These are phyloP conservation scores for Pocillopora verrucosa DNA, from an alignment of 64 coral and sea anemone species.

Conservation along the genomic window DNA sequence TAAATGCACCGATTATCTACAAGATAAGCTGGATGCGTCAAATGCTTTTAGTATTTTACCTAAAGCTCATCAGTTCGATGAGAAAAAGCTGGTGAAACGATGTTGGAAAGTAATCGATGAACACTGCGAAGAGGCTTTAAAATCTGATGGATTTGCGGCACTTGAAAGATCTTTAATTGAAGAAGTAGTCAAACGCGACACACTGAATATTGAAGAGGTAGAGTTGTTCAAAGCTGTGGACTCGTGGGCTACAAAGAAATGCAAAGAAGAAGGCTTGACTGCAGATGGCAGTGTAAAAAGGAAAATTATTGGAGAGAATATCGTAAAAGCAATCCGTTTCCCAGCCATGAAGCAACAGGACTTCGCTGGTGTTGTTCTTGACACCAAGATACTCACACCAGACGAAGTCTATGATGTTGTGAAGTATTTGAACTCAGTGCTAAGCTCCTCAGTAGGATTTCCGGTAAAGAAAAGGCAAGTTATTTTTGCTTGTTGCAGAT, in stretches of 20 bases:
- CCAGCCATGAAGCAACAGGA: background rate
- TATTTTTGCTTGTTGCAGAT: background rate
- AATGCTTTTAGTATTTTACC: background rate
- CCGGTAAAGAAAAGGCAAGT: background rate
- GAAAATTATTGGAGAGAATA: background rate
- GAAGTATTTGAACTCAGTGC: background rate
- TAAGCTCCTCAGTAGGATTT: background rate
- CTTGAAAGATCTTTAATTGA: conserved; percentile 20
- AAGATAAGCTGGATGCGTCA: background rate
- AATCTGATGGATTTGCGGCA: background rate
- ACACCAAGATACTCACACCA: background rate
- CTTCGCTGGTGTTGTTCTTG: background rate
- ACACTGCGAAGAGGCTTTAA: background rate
- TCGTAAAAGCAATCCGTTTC: background rate
- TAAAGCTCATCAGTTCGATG: background rate
- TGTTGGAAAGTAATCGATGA: background rate
- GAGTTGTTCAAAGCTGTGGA: background rate
- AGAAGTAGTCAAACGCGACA: background rate
- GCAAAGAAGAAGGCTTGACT: background rate
- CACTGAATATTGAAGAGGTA: background rate
- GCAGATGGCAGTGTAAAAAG: background rate
- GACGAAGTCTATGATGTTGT: background rate
- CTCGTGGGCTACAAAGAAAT: conserved; percentile 4
- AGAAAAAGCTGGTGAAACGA: background rate
- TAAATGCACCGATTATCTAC: conserved; percentile 3